Evolutionary conservation across 2,888 invertebrate genomes (phyloP), one percentile per base, ranked within the genome.

Genomic region (Sylvicola fuscatus): DNA sequence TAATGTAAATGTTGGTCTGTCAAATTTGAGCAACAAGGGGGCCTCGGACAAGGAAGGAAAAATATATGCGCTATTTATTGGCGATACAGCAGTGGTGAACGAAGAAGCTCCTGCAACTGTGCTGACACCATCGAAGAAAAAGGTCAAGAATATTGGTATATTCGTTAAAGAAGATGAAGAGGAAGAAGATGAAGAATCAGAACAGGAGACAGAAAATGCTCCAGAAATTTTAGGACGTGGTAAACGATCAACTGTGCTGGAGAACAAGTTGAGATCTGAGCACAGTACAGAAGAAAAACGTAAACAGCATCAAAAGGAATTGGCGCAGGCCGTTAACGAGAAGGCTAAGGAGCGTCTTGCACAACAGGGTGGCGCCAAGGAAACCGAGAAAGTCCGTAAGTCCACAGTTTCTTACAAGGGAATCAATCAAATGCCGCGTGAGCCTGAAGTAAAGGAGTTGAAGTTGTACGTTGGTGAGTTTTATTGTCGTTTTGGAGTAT

Each of bases 261-360:
- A 93, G 49, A 86, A 82, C 3, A 92, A 95, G 57, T 67, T 95
- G 7, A 68, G 95, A 49, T 86, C 84, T 27, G 95, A 97, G 53
- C 83, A 84, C 45, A 90, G 92, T 10, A 81, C 92, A 0, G 98
- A 99, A 54, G 97, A 98, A 49, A 97, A 97, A 56, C 72, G 98
- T 11, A 89, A 90, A 46, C 79, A 86, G 49, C 93, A 97, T 64
- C 98, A 99, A 56, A 82, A 84, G 47, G 95, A 97, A 58, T 60
- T 99, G 40, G 90, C 90, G 0, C 71, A 77, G 38, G 72, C 77
- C 40, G 61, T 98, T 29, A 97, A 99, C 49, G 86, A 89, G 50
- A 81, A 83, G 41, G 98, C 98, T 0, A 79, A 81, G 46, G 87
- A 87, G 48, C 71, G 98, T 30, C 60, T 98, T 41, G 86, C 92